Evolutionary conservation across 2,797 vertebrate genomes (phyloP), one percentile per base, ranked within the genome.

Genomic region (Melanotaenia maccullochi): DNA sequence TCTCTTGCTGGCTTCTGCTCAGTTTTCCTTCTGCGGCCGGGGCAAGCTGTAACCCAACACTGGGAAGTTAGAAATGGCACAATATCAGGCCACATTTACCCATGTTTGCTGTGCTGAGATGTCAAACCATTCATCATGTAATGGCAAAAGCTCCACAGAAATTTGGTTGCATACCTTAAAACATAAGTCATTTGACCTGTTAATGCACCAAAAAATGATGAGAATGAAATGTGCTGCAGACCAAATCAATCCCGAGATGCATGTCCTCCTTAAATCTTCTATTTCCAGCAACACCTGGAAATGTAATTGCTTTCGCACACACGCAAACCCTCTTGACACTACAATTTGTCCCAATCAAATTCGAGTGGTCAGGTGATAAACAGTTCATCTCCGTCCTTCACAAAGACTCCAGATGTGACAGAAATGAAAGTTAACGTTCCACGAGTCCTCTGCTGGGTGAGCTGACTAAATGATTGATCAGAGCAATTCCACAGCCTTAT

Each of bases 391-490:
- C 68, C 57, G 68, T 76, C 42, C 55, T 57, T 73, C 72, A 38
- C 64, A 63, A 47, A 82, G 66, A 28, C 73, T 70, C 78, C 83
- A 85, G 81, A 90, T 84, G 79, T 86, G 73, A 85, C 57, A 79
- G 81, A 87, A 88, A 91, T 87, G 38, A 85, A 89, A 87, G 79
- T 79, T 57, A 78, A 77, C 69, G 9, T 76, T 62, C 47, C 59
- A 60, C 83, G 74, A 60, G 77, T n/a, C 56, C 71, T 76, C 68
- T 18, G 42, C 74, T 68, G 80, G 80, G 78, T 59, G 28, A 40
- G 18, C 80, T 52, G 63, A 52, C 81, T 78, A 55, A 28, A 18
- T 83, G 88, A 91, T 88, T 77, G 86, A 91, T 90, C 85, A 71
- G 81, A 84, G 81, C 85, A 79, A 78, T 82, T 78, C 75, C 57